A percentile compares a stretch with the other conserved stretches of the same genome.
These are phyloP conservation scores for Chymomyza fuscimana DNA, from an alignment of 2,888 invertebrate genomes.

Conservation along the genomic window DNA sequence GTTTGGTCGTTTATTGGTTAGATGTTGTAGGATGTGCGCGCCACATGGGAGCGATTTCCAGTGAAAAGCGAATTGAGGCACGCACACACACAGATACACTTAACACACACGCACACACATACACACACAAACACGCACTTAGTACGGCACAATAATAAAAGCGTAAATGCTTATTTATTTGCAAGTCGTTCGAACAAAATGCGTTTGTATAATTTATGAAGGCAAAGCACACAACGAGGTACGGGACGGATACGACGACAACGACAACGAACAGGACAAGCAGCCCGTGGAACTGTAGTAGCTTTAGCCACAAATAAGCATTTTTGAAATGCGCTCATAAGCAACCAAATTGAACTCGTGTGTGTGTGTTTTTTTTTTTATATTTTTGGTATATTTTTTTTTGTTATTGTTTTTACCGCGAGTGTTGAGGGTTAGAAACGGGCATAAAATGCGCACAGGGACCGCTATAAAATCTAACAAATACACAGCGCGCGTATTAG, in stretches of 20 bases:
- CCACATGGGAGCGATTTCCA: slow-evolving; percentile 72
- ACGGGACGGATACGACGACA: slow-evolving; percentile 13
- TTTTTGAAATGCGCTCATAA: slow-evolving; percentile 13
- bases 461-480: slow-evolving; percentile 62
- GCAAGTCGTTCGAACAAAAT: slow-evolving; percentile 59
- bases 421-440: background rate
- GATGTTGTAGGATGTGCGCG: slow-evolving; percentile 29
- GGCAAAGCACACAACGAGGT: slow-evolving; percentile 67
- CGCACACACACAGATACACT: slow-evolving; percentile 33
- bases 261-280: background rate
- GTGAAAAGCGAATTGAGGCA: slow-evolving; percentile 43
- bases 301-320: slow-evolving; percentile 12
- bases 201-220: slow-evolving; percentile 68
- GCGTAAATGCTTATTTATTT: slow-evolving; percentile 75
- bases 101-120: background rate
- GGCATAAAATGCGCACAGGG: slow-evolving; percentile 51
- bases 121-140: background rate
- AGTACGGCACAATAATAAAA: slow-evolving; percentile 63
- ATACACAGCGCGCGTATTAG: slow-evolving; percentile 7
- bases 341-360: slow-evolving; percentile 60
- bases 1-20: slow-evolving; percentile 20
- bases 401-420: slow-evolving; percentile 30
- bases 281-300: too few relatives aligned
- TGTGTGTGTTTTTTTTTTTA: background rate
- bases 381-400: slow-evolving; percentile 22